Conservation (phyloP, 2,888 invertebrate species). For the Zygogramma bicolorata region DNA sequence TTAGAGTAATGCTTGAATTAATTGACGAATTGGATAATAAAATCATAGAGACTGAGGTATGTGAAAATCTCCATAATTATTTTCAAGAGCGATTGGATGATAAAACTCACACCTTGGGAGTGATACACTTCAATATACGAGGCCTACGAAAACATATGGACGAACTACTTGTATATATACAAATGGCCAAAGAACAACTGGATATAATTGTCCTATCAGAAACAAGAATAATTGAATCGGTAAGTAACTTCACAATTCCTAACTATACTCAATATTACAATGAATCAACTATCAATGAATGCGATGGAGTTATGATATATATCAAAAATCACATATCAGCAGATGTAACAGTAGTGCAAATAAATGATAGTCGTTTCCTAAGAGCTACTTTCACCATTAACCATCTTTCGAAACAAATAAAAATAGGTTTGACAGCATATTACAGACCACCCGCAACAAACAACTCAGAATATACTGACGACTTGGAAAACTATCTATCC, state of each 20-base stretch:
- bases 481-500: constrained; percentile 1
- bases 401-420: neutral
- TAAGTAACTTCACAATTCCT: constrained; percentile 16
- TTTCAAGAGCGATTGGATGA: neutral
- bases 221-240: constrained; percentile 15
- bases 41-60: neutral
- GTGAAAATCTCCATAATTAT: neutral
- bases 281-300: constrained; percentile 11
- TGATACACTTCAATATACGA: constrained; percentile 17
- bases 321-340: constrained; percentile 18
- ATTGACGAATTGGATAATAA: neutral
- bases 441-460: neutral
- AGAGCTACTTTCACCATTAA: constrained; percentile 7
- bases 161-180: constrained; percentile 17
- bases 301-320: constrained; percentile 7
- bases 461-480: neutral
- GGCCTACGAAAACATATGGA: constrained; percentile 9
- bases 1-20: neutral
- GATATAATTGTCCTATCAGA: constrained; percentile 15
- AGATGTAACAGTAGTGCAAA: neutral
- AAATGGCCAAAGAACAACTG: neutral
- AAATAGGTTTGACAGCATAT: constrained; percentile 2
- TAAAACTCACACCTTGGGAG: neutral
- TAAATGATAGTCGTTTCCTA: constrained; percentile 13
- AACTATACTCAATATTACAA: constrained; percentile 13